Evolutionary conservation across 35 echinoderm and acorn worm genomes (phyloP), one percentile per base, ranked within the genome.

Genomic region (Anneissia japonica): DNA sequence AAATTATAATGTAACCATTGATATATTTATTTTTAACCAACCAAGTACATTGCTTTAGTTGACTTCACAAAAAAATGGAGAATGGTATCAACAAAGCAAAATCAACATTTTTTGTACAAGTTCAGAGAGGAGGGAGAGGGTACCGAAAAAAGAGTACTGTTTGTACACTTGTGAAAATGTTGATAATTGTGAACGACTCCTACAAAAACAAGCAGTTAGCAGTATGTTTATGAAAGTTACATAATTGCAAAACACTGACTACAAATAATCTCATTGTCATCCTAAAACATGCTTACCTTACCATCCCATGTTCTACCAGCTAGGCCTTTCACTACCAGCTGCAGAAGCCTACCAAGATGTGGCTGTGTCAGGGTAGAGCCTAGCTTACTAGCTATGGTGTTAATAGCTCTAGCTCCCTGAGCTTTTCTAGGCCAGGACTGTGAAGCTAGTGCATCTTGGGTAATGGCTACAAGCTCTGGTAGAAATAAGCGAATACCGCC

Each of bases 221-320:
- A n/a, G n/a, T n/a, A n/a, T n/a, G n/a, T n/a, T n/a, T n/a, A n/a
- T n/a, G n/a, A n/a, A n/a, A n/a, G n/a, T n/a, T n/a, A n/a, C n/a
- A n/a, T n/a, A n/a, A n/a, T n/a, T n/a, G n/a, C n/a, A n/a, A n/a
- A n/a, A n/a, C 75, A 13, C 10, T 77, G 75, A 30, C 30, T 10
- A 32, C 11, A 10, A 10, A 12, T 11, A 10, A 12, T 77, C 11
- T 10, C 75, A 19, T 77, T 10, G 75, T 32, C 75, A 0, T 79
- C 21, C 19, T 79, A 79, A 26, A 0, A 28, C 34, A 26, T 83
- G 35, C 17, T 0, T 46, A 90, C 96, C 84, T 99, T 99, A 0
- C 96, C 96, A 73, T 99, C 92, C 90, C 92, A 99, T 64, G 96
- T 99, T 79, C 96, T 99, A 4, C 96, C 96, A 46, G 83, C 77